Conservation (phyloP, 2,113 vertebrate genomes). For the Lynx canadensis region DNA sequence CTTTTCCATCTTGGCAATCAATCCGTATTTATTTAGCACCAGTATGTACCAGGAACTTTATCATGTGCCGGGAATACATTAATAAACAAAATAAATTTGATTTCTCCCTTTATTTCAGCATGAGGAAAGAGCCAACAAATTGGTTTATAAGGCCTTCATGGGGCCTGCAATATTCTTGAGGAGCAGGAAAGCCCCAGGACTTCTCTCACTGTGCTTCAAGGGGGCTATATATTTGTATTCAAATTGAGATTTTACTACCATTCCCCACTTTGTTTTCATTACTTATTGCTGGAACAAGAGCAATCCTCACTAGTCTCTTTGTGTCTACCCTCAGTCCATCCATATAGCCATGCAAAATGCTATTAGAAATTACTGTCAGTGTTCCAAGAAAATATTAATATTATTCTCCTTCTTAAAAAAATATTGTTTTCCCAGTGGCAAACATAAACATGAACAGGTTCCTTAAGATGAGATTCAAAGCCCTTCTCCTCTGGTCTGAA, state of each 20-base stretch:
- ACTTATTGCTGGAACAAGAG: neutral
- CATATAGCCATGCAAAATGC: neutral
- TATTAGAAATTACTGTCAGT: neutral
- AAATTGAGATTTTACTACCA: neutral
- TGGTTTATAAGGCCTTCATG: neutral
- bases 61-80: neutral
- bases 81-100: conserved; percentile 12
- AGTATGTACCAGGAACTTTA: conserved; percentile 13
- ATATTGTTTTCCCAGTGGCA: neutral
- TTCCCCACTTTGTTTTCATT: neutral
- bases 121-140: neutral
- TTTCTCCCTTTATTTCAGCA: conserved; percentile 24
- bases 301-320: neutral
- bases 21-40: conserved; percentile 31
- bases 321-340: neutral
- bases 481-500: neutral
- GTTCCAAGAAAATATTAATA: neutral
- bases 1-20: conserved; percentile 1
- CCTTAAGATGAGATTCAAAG: neutral
- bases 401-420: neutral
- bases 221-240: neutral
- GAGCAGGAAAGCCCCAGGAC: neutral
- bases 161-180: neutral
- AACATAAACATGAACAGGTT: neutral
- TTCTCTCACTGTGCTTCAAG: neutral